phyloP scores from a whole-genome alignment of 1,140 invertebrate species.

The Zaprionus africanus region DNA sequence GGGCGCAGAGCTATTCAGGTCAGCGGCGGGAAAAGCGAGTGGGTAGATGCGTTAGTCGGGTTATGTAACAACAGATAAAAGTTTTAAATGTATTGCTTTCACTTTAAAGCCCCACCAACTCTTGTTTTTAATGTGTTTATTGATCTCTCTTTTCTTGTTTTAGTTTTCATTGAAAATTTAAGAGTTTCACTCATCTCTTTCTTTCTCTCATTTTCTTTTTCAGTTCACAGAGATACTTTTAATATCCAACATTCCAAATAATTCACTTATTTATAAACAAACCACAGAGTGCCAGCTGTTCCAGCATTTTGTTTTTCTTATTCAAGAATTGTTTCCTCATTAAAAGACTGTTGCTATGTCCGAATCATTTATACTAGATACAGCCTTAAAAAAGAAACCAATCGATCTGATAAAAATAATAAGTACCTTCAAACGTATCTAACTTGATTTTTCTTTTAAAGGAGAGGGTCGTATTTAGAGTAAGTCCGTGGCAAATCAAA shows the following conservation, averaged over 20 bases:
- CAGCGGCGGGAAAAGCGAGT: background rate
- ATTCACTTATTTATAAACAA: background rate
- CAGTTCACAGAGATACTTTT: too few species aligned
- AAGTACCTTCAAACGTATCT: too few species aligned
- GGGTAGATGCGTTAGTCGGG: background rate
- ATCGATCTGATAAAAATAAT: too few species aligned
- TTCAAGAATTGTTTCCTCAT: background rate
- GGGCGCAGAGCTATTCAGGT: background rate
- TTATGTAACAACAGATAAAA: background rate
- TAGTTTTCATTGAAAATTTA: too few species aligned
- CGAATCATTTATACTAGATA: too few species aligned
- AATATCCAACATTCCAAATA: background rate
- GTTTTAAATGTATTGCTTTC: background rate
- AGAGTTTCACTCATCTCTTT: too few species aligned
- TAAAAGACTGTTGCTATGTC: too few species aligned
- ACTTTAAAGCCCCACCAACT: too few species aligned
- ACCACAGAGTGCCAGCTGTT: background rate
- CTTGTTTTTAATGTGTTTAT: background rate
- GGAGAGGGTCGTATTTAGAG: too few species aligned
- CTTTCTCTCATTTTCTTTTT: background rate
- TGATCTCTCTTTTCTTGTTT: background rate
- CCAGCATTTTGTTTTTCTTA: background rate
- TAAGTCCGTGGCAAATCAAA: too few species aligned
- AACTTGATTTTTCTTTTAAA: too few species aligned
- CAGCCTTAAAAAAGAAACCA: too few species aligned